phyloP scores from a whole-genome alignment of 2,113 vertebrate species.

The Cebus imitator region DNA sequence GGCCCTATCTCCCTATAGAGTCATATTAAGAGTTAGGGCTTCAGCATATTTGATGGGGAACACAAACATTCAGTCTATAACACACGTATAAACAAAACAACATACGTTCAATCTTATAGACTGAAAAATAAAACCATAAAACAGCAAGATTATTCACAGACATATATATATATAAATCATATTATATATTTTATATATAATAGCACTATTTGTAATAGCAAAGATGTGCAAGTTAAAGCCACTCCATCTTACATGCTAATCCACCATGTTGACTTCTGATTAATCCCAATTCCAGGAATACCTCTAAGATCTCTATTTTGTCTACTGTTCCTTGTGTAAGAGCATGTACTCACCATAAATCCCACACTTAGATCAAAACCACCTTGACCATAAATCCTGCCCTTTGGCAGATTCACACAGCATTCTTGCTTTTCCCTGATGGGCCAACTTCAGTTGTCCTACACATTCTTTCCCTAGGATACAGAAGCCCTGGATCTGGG shows the following conservation, averaged over 20 bases:
- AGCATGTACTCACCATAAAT: not conserved
- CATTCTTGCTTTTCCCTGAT: not conserved
- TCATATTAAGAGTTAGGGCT: not conserved
- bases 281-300: not conserved
- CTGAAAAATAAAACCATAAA: not conserved
- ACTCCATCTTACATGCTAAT: not conserved
- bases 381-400: not conserved
- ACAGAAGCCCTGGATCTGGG: no score
- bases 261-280: not conserved
- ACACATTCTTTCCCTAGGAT: no score
- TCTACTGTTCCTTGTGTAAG: not conserved
- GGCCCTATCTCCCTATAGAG: not conserved
- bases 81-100: not conserved
- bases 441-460: not conserved
- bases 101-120: not conserved
- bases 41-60: not conserved
- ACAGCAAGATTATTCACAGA: not conserved
- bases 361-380: not conserved
- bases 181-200: not conserved
- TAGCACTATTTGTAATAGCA: not conserved
- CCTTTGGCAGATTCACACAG: not conserved
- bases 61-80: not conserved
- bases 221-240: not conserved
- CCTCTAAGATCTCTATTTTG: not conserved
- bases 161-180: not conserved